Percentiles rank a stretch among this genome's conserved stretches.
These are phyloP conservation scores for Anthoscopus minutus DNA, from an alignment of 2,113 vertebrate genomes.

Conservation along the genomic window DNA sequence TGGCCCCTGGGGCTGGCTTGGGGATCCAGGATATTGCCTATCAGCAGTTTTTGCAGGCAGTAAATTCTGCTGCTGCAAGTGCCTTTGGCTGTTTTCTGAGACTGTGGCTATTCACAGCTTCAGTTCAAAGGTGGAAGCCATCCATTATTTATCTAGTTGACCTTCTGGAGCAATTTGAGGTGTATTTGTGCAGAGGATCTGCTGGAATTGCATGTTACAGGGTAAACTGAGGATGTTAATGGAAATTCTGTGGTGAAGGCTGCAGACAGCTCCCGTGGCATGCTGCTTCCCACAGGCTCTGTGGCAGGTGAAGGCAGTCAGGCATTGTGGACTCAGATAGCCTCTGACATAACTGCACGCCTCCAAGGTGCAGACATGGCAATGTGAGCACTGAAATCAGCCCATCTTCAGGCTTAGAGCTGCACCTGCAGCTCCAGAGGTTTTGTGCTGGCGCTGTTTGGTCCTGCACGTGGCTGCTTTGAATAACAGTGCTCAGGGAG, in stretches of 20 bases:
- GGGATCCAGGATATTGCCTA: not conserved
- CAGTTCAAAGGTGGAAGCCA: constrained; percentile 15
- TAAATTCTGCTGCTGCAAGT: not conserved
- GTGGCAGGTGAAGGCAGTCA: not conserved
- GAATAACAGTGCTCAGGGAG: not conserved
- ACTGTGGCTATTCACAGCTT: not conserved
- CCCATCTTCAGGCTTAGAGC: not conserved
- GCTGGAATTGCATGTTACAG: not conserved
- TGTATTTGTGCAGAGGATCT: not conserved
- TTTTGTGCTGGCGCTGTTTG: not conserved
- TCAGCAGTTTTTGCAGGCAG: constrained; percentile 8
- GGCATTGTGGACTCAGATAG: rapidly evolving
- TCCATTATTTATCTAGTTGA: constrained; percentile 35
- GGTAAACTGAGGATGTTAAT: not conserved
- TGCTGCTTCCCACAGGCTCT: not conserved
- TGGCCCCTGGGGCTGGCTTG: not conserved
- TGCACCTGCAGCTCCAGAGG: not conserved
- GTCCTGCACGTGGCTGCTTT: not conserved
- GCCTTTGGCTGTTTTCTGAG: not conserved
- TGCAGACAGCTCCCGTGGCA: not conserved
- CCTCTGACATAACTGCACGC: not conserved
- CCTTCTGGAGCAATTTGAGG: not conserved
- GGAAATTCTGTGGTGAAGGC: not conserved
- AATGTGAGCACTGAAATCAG: not conserved
- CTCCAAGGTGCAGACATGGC: not conserved